Base-by-base conservation (phyloP, 2,113 vertebrate genomes). In the Zapornia atra region DNA sequence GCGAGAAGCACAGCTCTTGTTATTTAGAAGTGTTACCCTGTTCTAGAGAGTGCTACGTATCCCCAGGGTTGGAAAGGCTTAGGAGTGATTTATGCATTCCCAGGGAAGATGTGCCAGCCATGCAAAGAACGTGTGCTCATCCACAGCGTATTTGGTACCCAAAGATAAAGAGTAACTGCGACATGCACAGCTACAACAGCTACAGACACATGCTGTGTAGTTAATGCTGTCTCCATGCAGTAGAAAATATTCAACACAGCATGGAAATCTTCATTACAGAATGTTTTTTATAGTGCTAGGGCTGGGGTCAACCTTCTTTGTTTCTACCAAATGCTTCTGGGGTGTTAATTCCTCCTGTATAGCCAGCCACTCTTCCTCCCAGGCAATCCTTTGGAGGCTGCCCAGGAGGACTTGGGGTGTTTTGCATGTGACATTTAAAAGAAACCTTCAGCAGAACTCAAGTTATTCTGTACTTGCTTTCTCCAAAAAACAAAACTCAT, bases 111-210 rank as follows among this genome's bases (percentile, higher is more conserved):
- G 15, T 4, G 17, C 4, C 51, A 70, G n/a, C 36, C 60, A 12
- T 2, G 15, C 17, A 4, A 4, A 26, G n/a, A 9, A 51, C 1
- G 11, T 15, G 31, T 5, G 36, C 5, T 46, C 20, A 4, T 36
- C 20, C 15, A 4, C 6, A 29, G 36, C 28, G 18, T 1, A 1
- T 1, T 38, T 0, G 14, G 22, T 6, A 28, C 10, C 2, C 5
- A 7, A 16, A 57, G 38, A 15, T 5, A 46, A 25, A 33, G 48
- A 9, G 48, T 14, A 9, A 31, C 31, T 1, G 8, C 3, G 1
- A n/a, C 17, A 18, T 15, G 13, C 51, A 1, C 11, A 2, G 3
- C 8, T 25, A 2, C 2, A 13, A 44, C 29, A 31, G 34, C 28
- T 69, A 14, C 2, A 26, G 56, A 31, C 33, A 48, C 40, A 4